Percentiles rank a stretch among this genome's conserved stretches.
These are phyloP conservation scores for Microtus ochrogaster DNA, from an alignment of 2,113 vertebrate species.

Conservation along the genomic window DNA sequence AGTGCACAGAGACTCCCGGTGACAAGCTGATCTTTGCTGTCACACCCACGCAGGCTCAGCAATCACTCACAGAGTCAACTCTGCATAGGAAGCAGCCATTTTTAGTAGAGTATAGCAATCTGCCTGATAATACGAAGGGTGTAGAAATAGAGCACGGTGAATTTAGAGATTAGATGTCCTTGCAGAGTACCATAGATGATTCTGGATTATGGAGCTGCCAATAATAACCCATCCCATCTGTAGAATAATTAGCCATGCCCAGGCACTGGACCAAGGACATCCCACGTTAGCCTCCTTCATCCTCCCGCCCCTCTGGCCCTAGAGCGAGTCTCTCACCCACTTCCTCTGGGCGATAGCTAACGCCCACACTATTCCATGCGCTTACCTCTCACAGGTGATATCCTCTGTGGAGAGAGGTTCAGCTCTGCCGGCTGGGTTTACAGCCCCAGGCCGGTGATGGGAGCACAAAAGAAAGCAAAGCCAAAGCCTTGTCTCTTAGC, in stretches of 20 bases:
- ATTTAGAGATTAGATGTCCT: constrained; percentile 5
- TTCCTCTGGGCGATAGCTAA: neutral
- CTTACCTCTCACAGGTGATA: neutral
- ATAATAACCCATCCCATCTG: neutral
- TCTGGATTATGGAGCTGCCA: neutral
- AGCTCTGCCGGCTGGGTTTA: neutral
- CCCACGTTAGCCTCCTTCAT: neutral
- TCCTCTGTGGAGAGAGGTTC: neutral
- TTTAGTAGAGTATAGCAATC: constrained; percentile 4
- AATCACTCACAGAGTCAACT: neutral
- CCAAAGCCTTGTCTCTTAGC: neutral
- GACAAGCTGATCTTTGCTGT: constrained; percentile 59
- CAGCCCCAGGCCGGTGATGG: neutral
- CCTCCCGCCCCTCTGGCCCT: neutral
- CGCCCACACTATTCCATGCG: neutral
- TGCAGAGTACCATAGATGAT: neutral
- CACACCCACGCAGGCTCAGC: constrained; percentile 65
- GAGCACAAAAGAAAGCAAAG: neutral
- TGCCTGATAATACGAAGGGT: neutral
- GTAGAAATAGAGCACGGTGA: neutral
- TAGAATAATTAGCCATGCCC: neutral
- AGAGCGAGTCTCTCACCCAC: neutral
- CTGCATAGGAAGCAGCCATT: neutral
- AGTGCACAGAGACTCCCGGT: constrained; percentile 33
- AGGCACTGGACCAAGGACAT: neutral